Conservation (phyloP, 1,140 invertebrate species). For the Ceratoteleas bidentatus region DNA sequence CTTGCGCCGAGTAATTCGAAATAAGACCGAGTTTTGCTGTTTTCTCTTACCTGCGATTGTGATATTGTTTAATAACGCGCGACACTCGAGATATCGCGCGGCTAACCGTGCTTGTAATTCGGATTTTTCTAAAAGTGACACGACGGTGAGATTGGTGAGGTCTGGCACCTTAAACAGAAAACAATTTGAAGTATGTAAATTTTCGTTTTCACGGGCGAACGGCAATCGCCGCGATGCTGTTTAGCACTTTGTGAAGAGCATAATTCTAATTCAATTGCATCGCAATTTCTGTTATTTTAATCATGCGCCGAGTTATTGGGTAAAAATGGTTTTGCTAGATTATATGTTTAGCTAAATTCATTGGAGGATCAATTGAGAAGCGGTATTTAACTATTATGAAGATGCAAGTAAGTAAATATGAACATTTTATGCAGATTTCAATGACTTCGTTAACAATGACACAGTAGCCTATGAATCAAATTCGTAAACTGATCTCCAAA, state of each 20-base stretch:
- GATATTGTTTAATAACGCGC: conserved; percentile 33
- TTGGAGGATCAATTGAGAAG: no score
- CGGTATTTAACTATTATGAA: no score
- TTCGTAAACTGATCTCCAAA: no score
- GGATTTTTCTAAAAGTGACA: conserved; percentile 37
- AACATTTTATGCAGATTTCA: no score
- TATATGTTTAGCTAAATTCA: no score
- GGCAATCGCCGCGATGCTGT: neutral
- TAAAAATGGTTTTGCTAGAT: neutral
- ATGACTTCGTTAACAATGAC: no score
- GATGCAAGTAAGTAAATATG: no score
- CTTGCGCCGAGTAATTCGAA: no score
- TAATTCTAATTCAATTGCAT: neutral
- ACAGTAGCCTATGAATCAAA: no score
- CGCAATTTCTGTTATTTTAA: neutral
- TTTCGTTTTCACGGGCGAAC: neutral
- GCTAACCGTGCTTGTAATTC: conserved; percentile 39
- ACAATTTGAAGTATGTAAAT: conserved; percentile 8
- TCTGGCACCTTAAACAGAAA: conserved; percentile 50
- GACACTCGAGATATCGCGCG: conserved; percentile 43
- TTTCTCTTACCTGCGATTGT: conserved; percentile 42
- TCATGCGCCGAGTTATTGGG: neutral
- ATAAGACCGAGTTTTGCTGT: no score
- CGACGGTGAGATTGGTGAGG: conserved; percentile 49
- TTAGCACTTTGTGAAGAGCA: neutral